Conservation (phyloP, 1,140 invertebrate species). For the Battus philenor region DNA sequence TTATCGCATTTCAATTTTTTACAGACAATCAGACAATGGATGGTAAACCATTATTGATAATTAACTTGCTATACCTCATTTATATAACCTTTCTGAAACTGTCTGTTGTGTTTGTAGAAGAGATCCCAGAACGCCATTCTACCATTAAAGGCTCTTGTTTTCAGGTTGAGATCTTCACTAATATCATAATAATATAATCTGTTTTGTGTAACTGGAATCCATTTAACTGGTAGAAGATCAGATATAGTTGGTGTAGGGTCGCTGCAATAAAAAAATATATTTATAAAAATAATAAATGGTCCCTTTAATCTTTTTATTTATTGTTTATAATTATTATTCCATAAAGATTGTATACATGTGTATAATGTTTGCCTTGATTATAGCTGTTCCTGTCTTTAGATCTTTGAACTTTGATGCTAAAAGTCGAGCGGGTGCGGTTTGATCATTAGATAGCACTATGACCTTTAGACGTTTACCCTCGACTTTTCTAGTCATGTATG, state of each 20-base stretch:
- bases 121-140: conserved; percentile 14
- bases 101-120: conserved; percentile 4
- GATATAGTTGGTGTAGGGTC: conserved; percentile 4
- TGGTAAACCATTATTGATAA: too few relatives aligned
- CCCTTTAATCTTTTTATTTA: not conserved
- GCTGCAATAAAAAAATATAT: conserved; percentile 5
- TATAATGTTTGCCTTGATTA: not conserved
- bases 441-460: too few relatives aligned
- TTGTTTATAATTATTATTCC: not conserved
- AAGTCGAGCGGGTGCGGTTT: too few relatives aligned
- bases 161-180: not conserved
- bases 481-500: too few relatives aligned
- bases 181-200: conserved; percentile 11
- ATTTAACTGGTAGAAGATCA: conserved; percentile 1
- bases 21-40: too few relatives aligned
- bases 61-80: too few relatives aligned
- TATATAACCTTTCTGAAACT: conserved; percentile 5
- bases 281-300: not conserved
- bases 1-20: too few relatives aligned
- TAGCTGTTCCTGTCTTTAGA: not conserved
- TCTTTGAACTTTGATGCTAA: too few relatives aligned
- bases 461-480: too few relatives aligned
- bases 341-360: not conserved
- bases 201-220: conserved; percentile 9
- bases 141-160: conserved; percentile 1